Evolutionary conservation across 1,140 invertebrate species (phyloP), one percentile per base, ranked within the genome.

Genomic region (Muscidifurax raptorellus): DNA sequence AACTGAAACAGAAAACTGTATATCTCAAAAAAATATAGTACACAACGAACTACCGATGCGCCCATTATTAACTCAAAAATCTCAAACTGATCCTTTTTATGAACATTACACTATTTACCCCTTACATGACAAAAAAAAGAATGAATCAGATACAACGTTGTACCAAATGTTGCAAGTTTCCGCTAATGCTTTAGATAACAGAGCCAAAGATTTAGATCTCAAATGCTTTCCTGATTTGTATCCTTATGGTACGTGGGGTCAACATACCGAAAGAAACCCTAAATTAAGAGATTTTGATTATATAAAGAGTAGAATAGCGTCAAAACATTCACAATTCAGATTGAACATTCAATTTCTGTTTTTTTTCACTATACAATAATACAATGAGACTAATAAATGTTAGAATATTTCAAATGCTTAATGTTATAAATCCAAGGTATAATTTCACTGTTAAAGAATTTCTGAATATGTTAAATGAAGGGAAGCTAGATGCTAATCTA

Each of bases 81-180:
- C 3, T 89, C 89, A 88, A 87, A 90, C 85, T 89, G 90, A 87
- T 32, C 44, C 44, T 47, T 47, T 47, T 15, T 47, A 47, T 47
- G 44, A 47, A 15, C 44, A 47, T 47, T 27, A 82, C 52, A 30
- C 28, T 2, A 59, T 82, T 74, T 82, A 64, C 18, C 69, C 80
- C 25, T 74, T 82, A 30, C 44, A 47, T 47, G 44, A 47, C 44
- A 82, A 82, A 32, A 67, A 52, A 82, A 32, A 74, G 5, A 82
- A 82, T 59, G 69, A 82, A 52, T 15, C 67, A n/a, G 80, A 82
- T 64, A 88, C 89, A 47, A 82, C 75, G 74, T 76, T 91, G 13
- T 90, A 91, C 88, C 89, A 91, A 87, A 91, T 91, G 88, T 47
- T 90, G 13, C 88, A 89, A 88, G 72, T 90, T n/a, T 82, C 87